Percentiles rank a stretch among this genome's conserved stretches.
Evolutionary conservation across 2,113 vertebrate genomes (phyloP).

Genomic region (Larimichthys polyactis): DNA sequence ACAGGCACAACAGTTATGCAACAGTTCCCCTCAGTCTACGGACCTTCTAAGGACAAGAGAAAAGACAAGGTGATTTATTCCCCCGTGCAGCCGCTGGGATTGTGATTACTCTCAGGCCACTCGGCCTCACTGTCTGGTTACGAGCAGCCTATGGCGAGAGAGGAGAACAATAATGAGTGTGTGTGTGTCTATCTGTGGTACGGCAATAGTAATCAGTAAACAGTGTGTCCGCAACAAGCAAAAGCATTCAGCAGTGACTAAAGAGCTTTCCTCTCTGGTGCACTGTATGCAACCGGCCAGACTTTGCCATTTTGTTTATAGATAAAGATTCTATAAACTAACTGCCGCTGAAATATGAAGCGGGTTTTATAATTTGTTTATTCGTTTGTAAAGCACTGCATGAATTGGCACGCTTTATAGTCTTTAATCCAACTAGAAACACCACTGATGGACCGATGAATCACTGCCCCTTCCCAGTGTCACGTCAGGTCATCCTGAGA

Average conservation of each 20-base stretch:
- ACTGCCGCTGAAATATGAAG: not conserved
- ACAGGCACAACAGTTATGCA: conserved; percentile 23
- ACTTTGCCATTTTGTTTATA: not conserved
- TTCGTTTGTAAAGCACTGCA: not conserved
- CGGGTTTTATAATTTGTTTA: not conserved
- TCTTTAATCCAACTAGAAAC: not conserved
- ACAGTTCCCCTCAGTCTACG: conserved; percentile 26
- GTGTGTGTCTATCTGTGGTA: conserved; percentile 12
- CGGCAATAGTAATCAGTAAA: not conserved
- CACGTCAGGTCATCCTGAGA: not conserved
- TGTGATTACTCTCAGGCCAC: conserved; percentile 18
- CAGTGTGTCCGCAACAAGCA: not conserved
- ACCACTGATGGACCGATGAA: not conserved
- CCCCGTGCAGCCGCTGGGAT: conserved; percentile 20
- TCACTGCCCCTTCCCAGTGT: too few species aligned
- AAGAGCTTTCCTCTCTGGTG: not conserved
- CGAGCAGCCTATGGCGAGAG: not conserved
- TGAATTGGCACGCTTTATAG: not conserved
- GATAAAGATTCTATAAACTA: not conserved
- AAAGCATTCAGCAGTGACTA: not conserved
- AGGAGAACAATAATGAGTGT: not conserved
- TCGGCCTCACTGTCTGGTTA: conserved; percentile 6
- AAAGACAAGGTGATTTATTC: conserved; percentile 52
- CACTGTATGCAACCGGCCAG: not conserved
- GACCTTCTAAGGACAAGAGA: conserved; percentile 76